Percentiles rank a stretch among this genome's conserved stretches.
phyloP scores from a whole-genome alignment of 2,888 invertebrate species.

The Drosophila meridiana region DNA sequence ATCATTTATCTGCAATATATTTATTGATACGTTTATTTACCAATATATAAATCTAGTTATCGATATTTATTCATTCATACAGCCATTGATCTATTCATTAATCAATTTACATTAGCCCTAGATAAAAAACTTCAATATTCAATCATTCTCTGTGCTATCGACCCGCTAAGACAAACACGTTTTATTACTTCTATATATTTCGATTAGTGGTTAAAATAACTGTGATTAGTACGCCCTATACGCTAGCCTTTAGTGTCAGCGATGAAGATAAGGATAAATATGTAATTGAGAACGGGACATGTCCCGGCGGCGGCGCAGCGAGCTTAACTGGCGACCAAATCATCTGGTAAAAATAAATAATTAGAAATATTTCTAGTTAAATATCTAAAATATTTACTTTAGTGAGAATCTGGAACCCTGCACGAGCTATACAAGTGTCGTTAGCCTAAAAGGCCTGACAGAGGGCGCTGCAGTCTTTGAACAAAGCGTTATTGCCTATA shows the following conservation, averaged over 20 bases:
- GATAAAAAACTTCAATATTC: background rate
- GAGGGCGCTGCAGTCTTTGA: conserved; percentile 32
- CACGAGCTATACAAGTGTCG: conserved; percentile 66
- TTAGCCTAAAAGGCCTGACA: conserved; percentile 54
- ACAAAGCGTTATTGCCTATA: conserved; percentile 52
- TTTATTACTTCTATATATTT: background rate
- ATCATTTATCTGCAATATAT: background rate
- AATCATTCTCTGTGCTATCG: background rate
- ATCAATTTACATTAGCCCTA: background rate
- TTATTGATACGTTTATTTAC: background rate
- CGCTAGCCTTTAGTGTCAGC: conserved; percentile 60
- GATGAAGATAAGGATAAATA: conserved; percentile 64
- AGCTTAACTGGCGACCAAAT: conserved; percentile 50
- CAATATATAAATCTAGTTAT: background rate
- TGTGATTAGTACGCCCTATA: conserved; percentile 56
- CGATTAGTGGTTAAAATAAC: conserved; percentile 50
- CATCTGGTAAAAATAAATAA: conserved; percentile 65
- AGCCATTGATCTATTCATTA: background rate
- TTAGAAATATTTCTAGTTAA: background rate
- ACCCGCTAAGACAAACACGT: background rate
- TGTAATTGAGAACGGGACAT: conserved; percentile 66
- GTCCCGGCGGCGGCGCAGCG: conserved; percentile 49
- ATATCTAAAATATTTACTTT: background rate
- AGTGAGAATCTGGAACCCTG: conserved; percentile 82
- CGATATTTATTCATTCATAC: background rate